Conservation (phyloP, 2,113 vertebrate genomes). For the Ia io region DNA sequence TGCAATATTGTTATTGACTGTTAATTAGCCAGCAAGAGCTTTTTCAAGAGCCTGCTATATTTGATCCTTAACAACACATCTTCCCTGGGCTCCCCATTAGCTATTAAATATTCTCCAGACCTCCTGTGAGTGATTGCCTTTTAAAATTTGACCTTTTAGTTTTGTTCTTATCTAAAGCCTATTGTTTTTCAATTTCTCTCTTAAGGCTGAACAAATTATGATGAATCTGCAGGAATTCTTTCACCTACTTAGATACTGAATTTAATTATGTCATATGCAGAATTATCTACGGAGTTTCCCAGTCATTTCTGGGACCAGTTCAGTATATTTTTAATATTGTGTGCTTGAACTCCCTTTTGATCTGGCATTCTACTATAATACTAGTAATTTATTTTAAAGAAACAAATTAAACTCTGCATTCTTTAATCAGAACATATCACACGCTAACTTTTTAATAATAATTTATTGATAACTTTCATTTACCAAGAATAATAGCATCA, state of each 20-base stretch:
- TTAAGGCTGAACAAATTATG: conserved; percentile 22
- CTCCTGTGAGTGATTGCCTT: neutral
- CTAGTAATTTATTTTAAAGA: conserved; percentile 24
- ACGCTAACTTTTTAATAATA: neutral
- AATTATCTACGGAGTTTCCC: neutral
- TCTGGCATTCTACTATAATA: neutral
- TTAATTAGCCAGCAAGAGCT: conserved; percentile 9
- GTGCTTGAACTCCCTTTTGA: neutral
- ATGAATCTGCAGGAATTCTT: conserved; percentile 34
- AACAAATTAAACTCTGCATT: neutral
- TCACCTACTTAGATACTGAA: neutral
- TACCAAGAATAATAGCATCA: neutral
- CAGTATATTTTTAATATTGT: neutral
- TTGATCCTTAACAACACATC: conserved; percentile 8
- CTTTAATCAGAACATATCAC: neutral
- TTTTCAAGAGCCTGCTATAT: conserved; percentile 45
- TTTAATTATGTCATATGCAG: conserved; percentile 4
- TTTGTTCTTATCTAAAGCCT: neutral
- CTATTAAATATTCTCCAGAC: conserved; percentile 23
- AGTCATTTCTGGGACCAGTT: neutral
- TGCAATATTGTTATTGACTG: conserved; percentile 35
- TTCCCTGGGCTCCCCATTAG: conserved; percentile 17
- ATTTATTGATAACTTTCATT: neutral
- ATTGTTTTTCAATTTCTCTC: conserved; percentile 19
- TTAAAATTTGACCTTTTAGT: conserved; percentile 48